Evolutionary conservation across 2,888 invertebrate species (phyloP), one percentile per base, ranked within the genome.

Genomic region (Drosophila greeni): DNA sequence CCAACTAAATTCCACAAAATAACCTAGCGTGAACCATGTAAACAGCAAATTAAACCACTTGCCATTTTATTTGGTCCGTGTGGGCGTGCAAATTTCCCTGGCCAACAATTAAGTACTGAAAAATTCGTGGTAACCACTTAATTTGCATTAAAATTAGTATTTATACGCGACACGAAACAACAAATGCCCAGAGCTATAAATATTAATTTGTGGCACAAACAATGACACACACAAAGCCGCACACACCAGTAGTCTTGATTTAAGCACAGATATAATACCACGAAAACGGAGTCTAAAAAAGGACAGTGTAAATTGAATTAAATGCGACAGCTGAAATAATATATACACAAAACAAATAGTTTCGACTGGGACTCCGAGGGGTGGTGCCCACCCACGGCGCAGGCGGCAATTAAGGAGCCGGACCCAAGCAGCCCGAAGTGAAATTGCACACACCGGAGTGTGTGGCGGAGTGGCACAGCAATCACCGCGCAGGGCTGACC

Each of bases 121-220:
- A 65, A 65, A 54, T 29, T 66, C 54, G 43, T 57, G 67, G 26
- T 57, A 68, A 56, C 66, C 31, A 49, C 36, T 31, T 33, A 55
- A 65, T 64, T 64, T 53, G 53, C 65, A 64, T 64, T 36, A 56
- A 56, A 56, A 65, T 65, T 48, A 66, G 40, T 56, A 66, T 55
- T 55, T 64, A 45, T 40, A 66, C 39, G 49, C 16, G 20, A 23
- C 66, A 66, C 47, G 69, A 51, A 67, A 67, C 26, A 47, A 64
- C 37, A 54, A 65, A 66, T 20, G 67, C 40, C 67, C 56, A 42
- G 5, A 16, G 66, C 52, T 33, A 64, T 64, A 65, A 64, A 64
- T 65, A 64, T 64, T 45, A 37, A 64, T 53, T 53, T 45, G 53
- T 53, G 66, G 52, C 51, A 34, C 64, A 62, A 61, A 62, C 61